These are phyloP conservation scores for Neria commutata DNA, from an alignment of 2,888 invertebrate genomes.

Conservation along the genomic window DNA sequence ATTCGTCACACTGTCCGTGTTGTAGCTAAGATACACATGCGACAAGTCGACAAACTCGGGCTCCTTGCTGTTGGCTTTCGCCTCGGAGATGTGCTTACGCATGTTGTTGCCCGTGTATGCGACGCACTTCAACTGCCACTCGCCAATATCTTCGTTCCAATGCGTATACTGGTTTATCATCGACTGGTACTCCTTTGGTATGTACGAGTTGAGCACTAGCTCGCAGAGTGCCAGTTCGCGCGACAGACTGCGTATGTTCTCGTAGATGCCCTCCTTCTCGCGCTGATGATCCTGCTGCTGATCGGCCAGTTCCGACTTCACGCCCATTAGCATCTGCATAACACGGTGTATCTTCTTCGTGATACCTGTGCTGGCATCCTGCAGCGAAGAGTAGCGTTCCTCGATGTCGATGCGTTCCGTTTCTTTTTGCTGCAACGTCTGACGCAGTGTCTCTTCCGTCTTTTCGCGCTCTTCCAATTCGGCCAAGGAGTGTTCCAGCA, in stretches of 20 bases:
- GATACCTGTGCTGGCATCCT: constrained; percentile 93
- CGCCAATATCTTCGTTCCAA: constrained; percentile 98
- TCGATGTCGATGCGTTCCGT: constrained; percentile 93
- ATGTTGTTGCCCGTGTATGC: constrained; percentile 99
- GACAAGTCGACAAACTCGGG: constrained; percentile 69
- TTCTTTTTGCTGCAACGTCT: constrained; percentile 86
- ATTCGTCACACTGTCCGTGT: constrained; percentile 65
- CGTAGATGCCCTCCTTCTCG: constrained; percentile 94
- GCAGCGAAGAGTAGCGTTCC: constrained; percentile 90
- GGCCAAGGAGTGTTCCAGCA: constrained; percentile 85
- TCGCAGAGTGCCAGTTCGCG: constrained; percentile 91
- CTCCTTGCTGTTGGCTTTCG: constrained; percentile 60
- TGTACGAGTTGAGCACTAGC: constrained; percentile 88
- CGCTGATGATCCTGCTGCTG: constrained; percentile 93
- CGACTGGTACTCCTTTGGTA: constrained; percentile 91
- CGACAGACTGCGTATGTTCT: constrained; percentile 88
- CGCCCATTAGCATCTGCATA: constrained; percentile 83
- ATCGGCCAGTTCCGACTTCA: constrained; percentile 83
- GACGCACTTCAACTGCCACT: constrained; percentile 97
- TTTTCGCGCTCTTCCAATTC: constrained; percentile 80
- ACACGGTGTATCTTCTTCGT: constrained; percentile 91
- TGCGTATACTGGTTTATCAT: constrained; percentile 89
- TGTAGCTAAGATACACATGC: constrained; percentile 72
- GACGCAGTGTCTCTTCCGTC: constrained; percentile 80
- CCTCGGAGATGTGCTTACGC: constrained; percentile 70